Conservation (phyloP, 1,140 invertebrate genomes). For the Drosophila kikkawai region DNA sequence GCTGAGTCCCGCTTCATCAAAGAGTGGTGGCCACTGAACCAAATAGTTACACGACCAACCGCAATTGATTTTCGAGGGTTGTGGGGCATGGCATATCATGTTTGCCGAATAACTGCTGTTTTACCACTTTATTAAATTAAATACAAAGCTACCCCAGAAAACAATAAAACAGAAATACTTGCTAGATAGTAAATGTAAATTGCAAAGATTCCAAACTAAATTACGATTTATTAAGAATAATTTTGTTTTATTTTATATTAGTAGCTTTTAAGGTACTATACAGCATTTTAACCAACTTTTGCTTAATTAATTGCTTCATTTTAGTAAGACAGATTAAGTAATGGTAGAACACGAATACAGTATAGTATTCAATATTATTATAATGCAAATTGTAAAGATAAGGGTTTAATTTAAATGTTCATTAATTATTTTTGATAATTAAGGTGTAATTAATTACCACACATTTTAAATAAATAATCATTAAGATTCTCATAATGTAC, state of each 20-base stretch:
- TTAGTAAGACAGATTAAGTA: too few relatives aligned
- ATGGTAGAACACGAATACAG: too few relatives aligned
- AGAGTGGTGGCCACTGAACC: conserved; percentile 50
- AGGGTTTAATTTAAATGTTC: too few relatives aligned
- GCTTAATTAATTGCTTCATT: too few relatives aligned
- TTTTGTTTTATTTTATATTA: too few relatives aligned
- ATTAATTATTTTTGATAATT: too few relatives aligned
- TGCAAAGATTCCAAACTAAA: conserved; percentile 10
- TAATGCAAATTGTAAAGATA: too few relatives aligned
- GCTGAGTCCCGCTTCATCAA: conserved; percentile 3
- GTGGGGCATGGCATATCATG: conserved; percentile 35
- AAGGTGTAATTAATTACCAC: background rate
- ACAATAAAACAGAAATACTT: conserved; percentile 37
- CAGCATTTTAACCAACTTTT: too few relatives aligned
- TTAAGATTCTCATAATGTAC: too few relatives aligned
- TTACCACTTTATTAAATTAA: conserved; percentile 57
- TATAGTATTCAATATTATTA: too few relatives aligned
- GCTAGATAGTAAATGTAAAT: conserved; percentile 29
- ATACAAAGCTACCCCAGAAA: conserved; percentile 18
- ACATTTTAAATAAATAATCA: background rate
- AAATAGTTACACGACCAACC: conserved; percentile 60
- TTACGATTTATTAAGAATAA: background rate
- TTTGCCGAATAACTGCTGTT: conserved; percentile 48
- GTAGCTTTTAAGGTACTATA: too few relatives aligned
- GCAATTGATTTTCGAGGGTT: conserved; percentile 67